Evolutionary conservation across 2,888 invertebrate species (phyloP), one percentile per base, ranked within the genome.

Genomic region (Vanessa cardui): DNA sequence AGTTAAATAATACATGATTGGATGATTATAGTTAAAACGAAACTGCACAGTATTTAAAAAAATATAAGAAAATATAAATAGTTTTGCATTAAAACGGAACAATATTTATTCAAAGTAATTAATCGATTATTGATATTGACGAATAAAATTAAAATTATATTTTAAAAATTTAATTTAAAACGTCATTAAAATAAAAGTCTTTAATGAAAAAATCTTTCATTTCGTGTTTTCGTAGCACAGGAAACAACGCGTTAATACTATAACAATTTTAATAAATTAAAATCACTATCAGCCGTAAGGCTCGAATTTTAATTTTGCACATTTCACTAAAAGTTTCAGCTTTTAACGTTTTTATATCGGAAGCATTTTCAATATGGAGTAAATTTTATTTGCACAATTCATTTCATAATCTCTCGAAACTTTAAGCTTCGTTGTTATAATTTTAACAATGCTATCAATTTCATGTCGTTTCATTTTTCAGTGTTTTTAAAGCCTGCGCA

Each of bases 261-360:
- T 45, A 70, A 64, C 68, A 65, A 58, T 64, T 54, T 68, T 69
- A 59, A 68, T 71, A 61, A 68, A 70, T 73, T 72, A 68, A 71
- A 74, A 72, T 71, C 66, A 63, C 71, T 68, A 71, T 69, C 69
- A 68, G 66, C 66, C 72, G 72, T 75, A 73, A 67, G 70, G 72
- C 73, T 74, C 72, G 72, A 77, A 76, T 76, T 70, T 66, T 59
- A 78, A 76, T 76, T 67, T 66, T 62, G 50, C 54, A 74, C 73
- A 74, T 74, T 75, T 71, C 69, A 71, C 73, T 76, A 76, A 77
- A 77, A 78, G 73, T 74, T 73, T 72, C 71, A 68, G 69, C 66
- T 76, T 76, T 76, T 76, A 74, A 77, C 72, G 59, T 73, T 71
- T 71, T 77, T 77, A 71, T 70, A 69, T 74, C 66, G 69, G 71